phyloP scores from a whole-genome alignment of 2,888 invertebrate genomes.

The Blastobasis lacticolella region DNA sequence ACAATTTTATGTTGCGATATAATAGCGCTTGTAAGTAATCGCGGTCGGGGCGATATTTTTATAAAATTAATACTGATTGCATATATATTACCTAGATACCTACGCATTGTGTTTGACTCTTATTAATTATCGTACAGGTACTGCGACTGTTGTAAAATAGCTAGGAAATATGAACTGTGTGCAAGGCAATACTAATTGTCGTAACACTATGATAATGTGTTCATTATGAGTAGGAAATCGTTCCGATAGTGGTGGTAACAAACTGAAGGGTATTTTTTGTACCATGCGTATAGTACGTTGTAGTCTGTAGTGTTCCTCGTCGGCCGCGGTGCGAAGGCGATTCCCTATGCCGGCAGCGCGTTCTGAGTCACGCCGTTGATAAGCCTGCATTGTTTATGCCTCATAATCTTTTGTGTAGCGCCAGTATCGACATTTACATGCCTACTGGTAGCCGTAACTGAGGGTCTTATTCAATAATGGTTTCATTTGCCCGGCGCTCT shows the following conservation, averaged over 20 bases:
- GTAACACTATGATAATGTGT: no score
- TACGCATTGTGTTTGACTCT: no score
- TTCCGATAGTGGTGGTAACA: no score
- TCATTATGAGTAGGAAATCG: no score
- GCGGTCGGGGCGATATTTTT: neutral
- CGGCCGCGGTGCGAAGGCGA: conserved; percentile 9
- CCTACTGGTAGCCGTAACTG: neutral
- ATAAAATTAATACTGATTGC: no score
- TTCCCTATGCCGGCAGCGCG: conserved; percentile 21
- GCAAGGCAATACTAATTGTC: no score
- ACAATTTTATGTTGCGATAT: conserved; percentile 1
- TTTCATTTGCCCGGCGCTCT: neutral
- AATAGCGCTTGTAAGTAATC: neutral
- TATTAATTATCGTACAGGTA: no score
- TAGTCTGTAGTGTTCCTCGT: conserved; percentile 7
- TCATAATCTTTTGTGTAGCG: conserved; percentile 25
- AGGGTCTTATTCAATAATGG: neutral
- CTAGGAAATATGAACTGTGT: no score
- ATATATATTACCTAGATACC: no score
- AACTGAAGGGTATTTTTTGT: conserved; percentile 4
- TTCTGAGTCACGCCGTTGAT: conserved; percentile 34
- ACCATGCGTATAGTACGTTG: conserved; percentile 1
- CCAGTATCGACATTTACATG: conserved; percentile 2
- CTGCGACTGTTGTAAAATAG: no score
- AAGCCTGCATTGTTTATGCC: conserved; percentile 31